Evolutionary conservation across 2,888 invertebrate genomes (phyloP), one percentile per base, ranked within the genome.

Genomic region (Scaptodrosophila latifasciaeformis): DNA sequence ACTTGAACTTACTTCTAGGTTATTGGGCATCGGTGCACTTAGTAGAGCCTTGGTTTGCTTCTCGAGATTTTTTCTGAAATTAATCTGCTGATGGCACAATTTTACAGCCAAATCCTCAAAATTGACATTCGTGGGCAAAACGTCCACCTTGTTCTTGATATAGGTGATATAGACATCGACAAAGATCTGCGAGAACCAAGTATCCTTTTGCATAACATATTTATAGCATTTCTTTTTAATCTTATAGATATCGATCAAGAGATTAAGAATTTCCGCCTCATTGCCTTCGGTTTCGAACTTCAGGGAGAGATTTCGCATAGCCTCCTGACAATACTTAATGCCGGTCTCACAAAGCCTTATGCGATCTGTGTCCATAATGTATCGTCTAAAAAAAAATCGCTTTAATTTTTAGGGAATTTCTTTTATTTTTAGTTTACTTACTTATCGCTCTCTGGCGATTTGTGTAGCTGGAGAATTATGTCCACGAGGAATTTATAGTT

Each of bases 401-500:
- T 27, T 6, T 34, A 34, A 34, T 2, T 34, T n/a, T 7, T 9
- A 15, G 17, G n/a, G n/a, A n/a, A n/a, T n/a, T n/a, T n/a, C n/a
- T n/a, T n/a, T 10, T 10, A 2, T 1, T 37, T 37, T 17, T 15
- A 10, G 13, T 17, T 10, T 7, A 84, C 87, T 83, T 89, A 94
- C 91, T 96, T 97, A 78, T 95, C 96, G 1, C 90, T 89, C 62
- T 97, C 97, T 0, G 97, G 97, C 49, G 89, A 91, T 75, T 92
- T 91, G 68, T 91, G 90, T 40, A 97, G 88, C 67, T 95, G 93
- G 54, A 93, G 87, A 59, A 93, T 93, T 19, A 97, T 86, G 70
- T 95, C 93, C 48, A 95, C 88, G 42, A 97, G 87, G 64, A 92
- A 91, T 81, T 91, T 91, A 75, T 93, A 91, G 82, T 97, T 96